Base-by-base conservation (phyloP, 2,113 vertebrate species). In the Picathartes gymnocephalus region DNA sequence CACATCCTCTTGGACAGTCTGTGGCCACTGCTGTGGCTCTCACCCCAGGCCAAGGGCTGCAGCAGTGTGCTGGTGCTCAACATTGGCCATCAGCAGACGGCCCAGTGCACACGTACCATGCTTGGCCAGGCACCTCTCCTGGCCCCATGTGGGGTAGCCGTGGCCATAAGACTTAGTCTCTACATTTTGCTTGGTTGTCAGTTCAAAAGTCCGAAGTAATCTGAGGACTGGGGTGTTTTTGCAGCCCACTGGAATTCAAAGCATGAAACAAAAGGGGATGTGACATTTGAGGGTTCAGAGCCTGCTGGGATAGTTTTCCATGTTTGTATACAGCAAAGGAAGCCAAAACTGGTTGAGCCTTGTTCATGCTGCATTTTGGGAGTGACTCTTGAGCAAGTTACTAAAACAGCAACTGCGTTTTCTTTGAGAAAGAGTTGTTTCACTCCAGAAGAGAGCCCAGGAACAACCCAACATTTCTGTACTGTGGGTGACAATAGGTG, bases 1-100 rank as follows among this genome's bases (percentile, higher is more conserved):
- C 27, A 27, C 0, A 0, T 24, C 57, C 20, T 81, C 3, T 0
- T 2, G 1, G 56, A 21, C 22, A 24, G 25, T 25, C 2, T 5
- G 17, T 27, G 47, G 54, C 50, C 50, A 9, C 28, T 35, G 50
- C n/a, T 40, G 15, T 22, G 28, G 28, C 48, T 25, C 57, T 62
- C 3, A 1, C 24, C 9, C 31, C 44, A 22, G 45, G 53, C 66
- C 72, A 44, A 45, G 57, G 9, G 6, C 47, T 31, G 44, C 57
- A 37, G 53, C 62, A 51, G 24, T 21, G 33, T 48, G 16, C 2
- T 3, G 1, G 35, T 65, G 60, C 73, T 50, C 82, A n/a, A 4
- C 74, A 22, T 23, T 27, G 18, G 45, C 79, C 27, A 12, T 31
- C 33, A 65, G 76, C 86, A 74, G 16, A 33, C 16, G 5, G 3